These are phyloP conservation scores for Philotrypesis tridentata DNA, from an alignment of 1,140 invertebrate genomes.

Conservation along the genomic window DNA sequence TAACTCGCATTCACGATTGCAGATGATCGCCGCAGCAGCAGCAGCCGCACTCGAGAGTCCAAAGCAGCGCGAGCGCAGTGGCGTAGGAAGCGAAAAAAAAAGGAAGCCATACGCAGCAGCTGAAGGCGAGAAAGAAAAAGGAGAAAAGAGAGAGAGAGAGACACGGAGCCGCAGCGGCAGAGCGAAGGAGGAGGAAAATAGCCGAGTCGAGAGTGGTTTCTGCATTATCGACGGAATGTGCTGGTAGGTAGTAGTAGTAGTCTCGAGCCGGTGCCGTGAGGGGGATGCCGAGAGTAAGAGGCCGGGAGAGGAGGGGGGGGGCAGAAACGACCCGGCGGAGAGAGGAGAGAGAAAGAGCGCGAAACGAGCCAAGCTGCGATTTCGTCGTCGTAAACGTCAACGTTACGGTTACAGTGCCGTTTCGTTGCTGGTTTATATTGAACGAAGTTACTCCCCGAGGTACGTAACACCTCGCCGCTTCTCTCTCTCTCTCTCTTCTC, in stretches of 20 bases:
- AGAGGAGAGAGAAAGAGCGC: constrained; percentile 5
- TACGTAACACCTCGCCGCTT: constrained; percentile 71
- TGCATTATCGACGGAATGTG: constrained; percentile 64
- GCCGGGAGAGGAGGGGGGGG: constrained; percentile 50
- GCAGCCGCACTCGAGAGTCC: too few species aligned
- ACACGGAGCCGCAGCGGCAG: neutral
- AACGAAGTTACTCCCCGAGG: constrained; percentile 74
- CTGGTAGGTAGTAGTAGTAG: constrained; percentile 7
- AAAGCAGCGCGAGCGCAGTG: neutral
- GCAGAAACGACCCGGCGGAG: constrained; percentile 30
- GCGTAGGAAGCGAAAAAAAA: constrained; percentile 34
- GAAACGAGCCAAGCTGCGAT: constrained; percentile 74
- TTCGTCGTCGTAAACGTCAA: constrained; percentile 75
- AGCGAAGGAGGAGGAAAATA: constrained; percentile 1
- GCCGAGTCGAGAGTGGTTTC: constrained; percentile 37
- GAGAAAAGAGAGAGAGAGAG: neutral
- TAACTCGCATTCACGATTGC: constrained; percentile 17
- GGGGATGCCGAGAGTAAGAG: neutral
- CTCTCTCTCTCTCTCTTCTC: too few species aligned
- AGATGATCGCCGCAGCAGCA: constrained; percentile 14
- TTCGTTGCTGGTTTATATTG: constrained; percentile 73
- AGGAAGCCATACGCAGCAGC: neutral
- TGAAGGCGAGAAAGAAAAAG: neutral
- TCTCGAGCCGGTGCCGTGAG: constrained; percentile 36
- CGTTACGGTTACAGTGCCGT: constrained; percentile 74